Evolutionary conservation across 2,888 invertebrate genomes (phyloP).

Genomic region (Conops quadrifasciatus): DNA sequence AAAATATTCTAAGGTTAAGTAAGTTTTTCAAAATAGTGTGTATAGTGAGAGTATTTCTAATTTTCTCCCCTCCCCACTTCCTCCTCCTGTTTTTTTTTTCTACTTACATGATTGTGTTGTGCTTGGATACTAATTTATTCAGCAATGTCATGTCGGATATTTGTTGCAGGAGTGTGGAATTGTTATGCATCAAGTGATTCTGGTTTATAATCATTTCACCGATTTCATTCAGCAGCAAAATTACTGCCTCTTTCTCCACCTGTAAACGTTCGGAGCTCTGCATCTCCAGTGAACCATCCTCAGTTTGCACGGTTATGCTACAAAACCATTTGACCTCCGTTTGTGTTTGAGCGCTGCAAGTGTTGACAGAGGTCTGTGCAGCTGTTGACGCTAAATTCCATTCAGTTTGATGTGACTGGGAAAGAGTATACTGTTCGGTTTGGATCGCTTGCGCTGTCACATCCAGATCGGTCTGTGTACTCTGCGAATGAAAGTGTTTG

Average conservation of each 20-base stretch:
- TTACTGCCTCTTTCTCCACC: constrained; percentile 39
- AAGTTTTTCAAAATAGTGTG: no score
- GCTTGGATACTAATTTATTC: constrained; percentile 15
- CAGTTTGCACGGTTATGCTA: constrained; percentile 13
- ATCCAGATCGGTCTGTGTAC: constrained; percentile 34
- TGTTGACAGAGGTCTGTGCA: constrained; percentile 27
- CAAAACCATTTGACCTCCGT: constrained; percentile 25
- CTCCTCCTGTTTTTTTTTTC: no score
- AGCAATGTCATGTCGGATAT: constrained; percentile 40
- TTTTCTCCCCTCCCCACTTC: no score
- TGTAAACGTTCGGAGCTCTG: constrained; percentile 1
- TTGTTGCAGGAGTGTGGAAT: constrained; percentile 41
- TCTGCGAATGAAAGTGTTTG: constrained; percentile 20
- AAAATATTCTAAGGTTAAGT: no score
- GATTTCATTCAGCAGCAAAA: constrained; percentile 47
- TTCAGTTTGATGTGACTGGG: constrained; percentile 28
- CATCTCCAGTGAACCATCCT: background rate
- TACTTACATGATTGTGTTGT: constrained; percentile 18
- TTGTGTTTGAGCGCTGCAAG: constrained; percentile 30
- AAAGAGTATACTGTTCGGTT: constrained; percentile 23
- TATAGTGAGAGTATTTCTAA: no score
- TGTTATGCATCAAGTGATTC: constrained; percentile 43
- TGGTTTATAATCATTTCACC: constrained; percentile 47
- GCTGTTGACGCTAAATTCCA: constrained; percentile 3
- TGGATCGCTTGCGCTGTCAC: constrained; percentile 20